phyloP scores from a whole-genome alignment of 2,888 invertebrate species.

The Spisula solida region DNA sequence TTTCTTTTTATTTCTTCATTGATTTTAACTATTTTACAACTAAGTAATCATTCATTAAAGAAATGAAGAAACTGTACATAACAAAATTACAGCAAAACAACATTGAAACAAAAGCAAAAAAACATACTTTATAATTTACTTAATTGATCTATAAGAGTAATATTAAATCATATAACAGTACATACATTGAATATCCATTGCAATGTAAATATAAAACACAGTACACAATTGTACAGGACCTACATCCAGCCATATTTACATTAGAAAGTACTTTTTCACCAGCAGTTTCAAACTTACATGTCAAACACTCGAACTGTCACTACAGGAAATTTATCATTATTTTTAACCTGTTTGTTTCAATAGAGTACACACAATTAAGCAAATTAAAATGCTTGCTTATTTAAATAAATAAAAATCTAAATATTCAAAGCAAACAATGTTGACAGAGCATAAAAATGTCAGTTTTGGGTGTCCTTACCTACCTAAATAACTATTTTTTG shows the following conservation, averaged over 20 bases:
- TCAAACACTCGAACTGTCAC: not conserved
- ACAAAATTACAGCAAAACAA: conserved; percentile 45
- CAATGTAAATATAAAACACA: not conserved
- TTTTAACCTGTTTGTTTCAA: not conserved
- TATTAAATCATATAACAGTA: not conserved
- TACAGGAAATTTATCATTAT: not conserved
- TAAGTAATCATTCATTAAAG: conserved; percentile 26
- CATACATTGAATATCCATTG: not conserved
- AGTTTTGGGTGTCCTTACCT: no score
- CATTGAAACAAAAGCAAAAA: conserved; percentile 41
- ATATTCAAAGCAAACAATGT: no score
- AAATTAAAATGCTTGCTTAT: no score
- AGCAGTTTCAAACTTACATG: not conserved
- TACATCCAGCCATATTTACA: not conserved
- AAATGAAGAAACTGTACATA: conserved; percentile 33
- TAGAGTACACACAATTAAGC: no score
- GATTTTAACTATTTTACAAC: conserved; percentile 20
- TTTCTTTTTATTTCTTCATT: conserved; percentile 26
- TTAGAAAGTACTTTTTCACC: not conserved
- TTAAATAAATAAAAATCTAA: no score
- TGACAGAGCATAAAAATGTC: no score
- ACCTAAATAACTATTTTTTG: no score
- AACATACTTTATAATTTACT: conserved; percentile 29
- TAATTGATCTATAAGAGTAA: not conserved
- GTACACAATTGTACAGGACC: not conserved